Evolutionary conservation across 1,140 invertebrate genomes (phyloP).

Genomic region (Heterodera schachtii): DNA sequence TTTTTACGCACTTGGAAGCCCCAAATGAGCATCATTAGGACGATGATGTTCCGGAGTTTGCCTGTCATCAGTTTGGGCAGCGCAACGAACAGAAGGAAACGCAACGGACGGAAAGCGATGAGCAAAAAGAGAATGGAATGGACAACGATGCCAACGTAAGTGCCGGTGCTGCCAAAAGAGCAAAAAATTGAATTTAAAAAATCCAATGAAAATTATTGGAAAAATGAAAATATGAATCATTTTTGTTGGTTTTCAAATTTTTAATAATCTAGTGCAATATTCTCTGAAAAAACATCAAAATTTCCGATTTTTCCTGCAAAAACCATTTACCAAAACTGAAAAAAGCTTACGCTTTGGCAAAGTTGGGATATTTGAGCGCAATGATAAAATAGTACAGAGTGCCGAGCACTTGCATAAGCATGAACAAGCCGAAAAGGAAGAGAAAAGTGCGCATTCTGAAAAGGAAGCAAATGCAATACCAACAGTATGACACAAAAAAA

Average conservation of each 20-base stretch:
- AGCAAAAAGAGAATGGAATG: conserved; percentile 28
- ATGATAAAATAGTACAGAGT: conserved; percentile 37
- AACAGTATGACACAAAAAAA: not conserved
- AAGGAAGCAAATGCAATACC: not conserved
- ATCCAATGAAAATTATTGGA: not conserved
- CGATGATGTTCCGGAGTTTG: conserved; percentile 33
- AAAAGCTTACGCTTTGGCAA: conserved; percentile 25
- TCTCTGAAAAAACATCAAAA: not conserved
- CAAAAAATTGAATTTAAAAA: conserved; percentile 1
- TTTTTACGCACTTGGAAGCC: conserved; percentile 38
- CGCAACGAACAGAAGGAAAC: conserved; percentile 41
- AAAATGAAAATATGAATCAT: not conserved
- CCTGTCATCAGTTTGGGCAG: conserved; percentile 44
- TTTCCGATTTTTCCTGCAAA: not conserved
- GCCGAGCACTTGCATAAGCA: conserved; percentile 40
- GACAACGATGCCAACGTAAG: conserved; percentile 41
- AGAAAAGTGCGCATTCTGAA: conserved; percentile 28
- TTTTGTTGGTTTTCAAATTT: too few relatives aligned
- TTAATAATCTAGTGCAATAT: too few relatives aligned
- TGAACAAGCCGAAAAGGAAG: conserved; percentile 8
- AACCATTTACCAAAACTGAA: not conserved
- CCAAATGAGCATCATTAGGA: conserved; percentile 48
- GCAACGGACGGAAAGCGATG: conserved; percentile 36
- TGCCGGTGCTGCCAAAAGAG: conserved; percentile 33
- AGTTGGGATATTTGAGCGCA: conserved; percentile 39